Evolutionary conservation across 2,888 invertebrate genomes (phyloP), one percentile per base, ranked within the genome.

Genomic region (Anagyrus pseudococci): DNA sequence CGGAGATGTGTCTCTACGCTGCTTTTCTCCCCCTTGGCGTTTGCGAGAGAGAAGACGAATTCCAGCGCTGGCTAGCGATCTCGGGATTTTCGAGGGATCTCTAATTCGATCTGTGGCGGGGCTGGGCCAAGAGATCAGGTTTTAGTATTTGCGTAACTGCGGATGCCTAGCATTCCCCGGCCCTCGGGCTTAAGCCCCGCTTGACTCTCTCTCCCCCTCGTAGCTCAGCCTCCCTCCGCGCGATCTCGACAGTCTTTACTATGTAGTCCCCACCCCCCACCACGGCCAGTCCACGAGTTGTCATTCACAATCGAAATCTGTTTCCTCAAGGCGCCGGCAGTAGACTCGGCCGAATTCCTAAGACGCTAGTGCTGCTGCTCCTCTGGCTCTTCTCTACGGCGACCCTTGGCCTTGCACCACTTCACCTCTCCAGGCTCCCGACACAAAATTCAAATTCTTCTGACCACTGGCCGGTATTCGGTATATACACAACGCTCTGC

Each of bases 291-390:
- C 6, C 67, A n/a, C 69, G 67, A 67, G 74, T 71, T 73, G 75
- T 76, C 75, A 72, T 75, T 77, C 74, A 71, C 79, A 74, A 80
- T 80, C 76, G 79, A 75, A 79, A 78, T 77, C 77, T 71, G 77
- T 75, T 78, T 79, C 73, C 75, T 72, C 74, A 66, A 69, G 60
- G 48, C 69, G 70, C 66, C 69, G 64, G 72, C 23, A 4, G 46
- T 19, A 20, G 68, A 76, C 78, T 76, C 75, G 72, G 73, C 70
- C 71, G 73, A 70, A 80, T 80, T 79, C 79, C 79, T 74, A 74
- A 79, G 79, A 77, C 74, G 71, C 70, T 76, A 62, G 56, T 64
- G 64, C 66, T 60, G 59, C 59, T 66, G 63, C 55, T 57, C 52
- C 46, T 44, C 40, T 26, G 15, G 41, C 40, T 26, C 25, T 47